These are phyloP conservation scores for Meandrina meandrites DNA, from an alignment of 92 coral and sea anemone genomes.

Conservation along the genomic window DNA sequence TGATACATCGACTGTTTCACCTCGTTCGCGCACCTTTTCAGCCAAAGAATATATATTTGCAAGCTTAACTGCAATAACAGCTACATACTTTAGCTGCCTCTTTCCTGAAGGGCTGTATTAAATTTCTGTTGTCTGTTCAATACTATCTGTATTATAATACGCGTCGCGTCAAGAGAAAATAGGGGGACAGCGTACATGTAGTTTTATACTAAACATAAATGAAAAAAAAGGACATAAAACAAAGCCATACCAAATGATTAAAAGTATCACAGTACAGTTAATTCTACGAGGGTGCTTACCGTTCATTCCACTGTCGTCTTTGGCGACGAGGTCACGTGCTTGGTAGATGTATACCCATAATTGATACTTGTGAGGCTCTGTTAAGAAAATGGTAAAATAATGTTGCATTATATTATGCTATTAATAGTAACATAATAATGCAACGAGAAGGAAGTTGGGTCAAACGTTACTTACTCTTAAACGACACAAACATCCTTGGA, in stretches of 20 bases:
- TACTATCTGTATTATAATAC: too few relatives aligned
- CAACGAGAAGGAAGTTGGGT: neutral
- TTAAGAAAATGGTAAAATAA: neutral
- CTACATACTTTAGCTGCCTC: too few relatives aligned
- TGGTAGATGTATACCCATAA: conserved; percentile 94
- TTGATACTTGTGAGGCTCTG: conserved; percentile 95
- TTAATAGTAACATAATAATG: neutral
- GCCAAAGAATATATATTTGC: too few relatives aligned
- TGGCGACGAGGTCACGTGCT: conserved; percentile 93
- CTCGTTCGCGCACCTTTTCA: neutral
- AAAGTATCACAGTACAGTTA: neutral
- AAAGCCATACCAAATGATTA: too few relatives aligned
- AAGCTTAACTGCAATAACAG: too few relatives aligned
- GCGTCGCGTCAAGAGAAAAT: too few relatives aligned
- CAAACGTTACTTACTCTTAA: conserved; percentile 58
- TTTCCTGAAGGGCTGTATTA: too few relatives aligned
- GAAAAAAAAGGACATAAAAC: too few relatives aligned
- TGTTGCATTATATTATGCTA: neutral
- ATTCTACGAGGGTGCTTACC: conserved; percentile 45
- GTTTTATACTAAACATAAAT: too few relatives aligned
- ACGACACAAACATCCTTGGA: conserved; percentile 94
- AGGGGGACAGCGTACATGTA: too few relatives aligned
- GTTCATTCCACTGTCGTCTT: conserved; percentile 93
- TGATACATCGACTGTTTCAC: too few relatives aligned
- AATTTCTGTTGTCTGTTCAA: too few relatives aligned